Evolutionary conservation across 2,113 vertebrate species (phyloP).

Genomic region (Gymnobelideus leadbeateri): DNA sequence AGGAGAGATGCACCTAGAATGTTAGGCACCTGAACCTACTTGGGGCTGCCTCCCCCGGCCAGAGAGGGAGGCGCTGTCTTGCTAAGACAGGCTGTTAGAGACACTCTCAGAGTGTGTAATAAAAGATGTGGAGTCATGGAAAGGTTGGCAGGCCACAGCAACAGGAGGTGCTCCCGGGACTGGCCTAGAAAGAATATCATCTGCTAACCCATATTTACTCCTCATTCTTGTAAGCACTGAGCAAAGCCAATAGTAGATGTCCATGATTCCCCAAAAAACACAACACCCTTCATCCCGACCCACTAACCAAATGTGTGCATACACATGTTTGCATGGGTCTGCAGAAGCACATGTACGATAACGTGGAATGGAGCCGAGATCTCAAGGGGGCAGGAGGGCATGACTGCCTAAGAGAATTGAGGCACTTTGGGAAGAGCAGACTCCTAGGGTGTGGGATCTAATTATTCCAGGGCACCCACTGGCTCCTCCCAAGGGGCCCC

Average conservation of each 20-base stretch:
- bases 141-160: neutral
- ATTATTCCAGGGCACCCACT: neutral
- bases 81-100: slow-evolving; percentile 76
- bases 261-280: neutral
- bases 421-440: neutral
- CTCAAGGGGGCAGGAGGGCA: neutral
- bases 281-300: neutral
- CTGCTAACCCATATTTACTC: neutral
- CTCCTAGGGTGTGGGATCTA: slow-evolving; percentile 6
- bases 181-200: neutral
- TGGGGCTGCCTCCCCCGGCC: slow-evolving; percentile 38
- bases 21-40: slow-evolving; percentile 79
- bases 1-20: slow-evolving; percentile 75
- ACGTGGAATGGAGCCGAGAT: neutral
- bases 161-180: neutral
- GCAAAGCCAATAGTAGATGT: neutral
- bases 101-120: slow-evolving; percentile 90
- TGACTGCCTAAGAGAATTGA: neutral
- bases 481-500: slow-evolving; percentile 22
- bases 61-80: slow-evolving; percentile 59
- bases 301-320: neutral
- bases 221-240: neutral
- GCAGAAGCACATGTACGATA: neutral
- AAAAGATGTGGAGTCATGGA: slow-evolving; percentile 71
- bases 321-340: neutral